Evolutionary conservation across 2,113 vertebrate genomes (phyloP).

Genomic region (Excalfactoria chinensis): DNA sequence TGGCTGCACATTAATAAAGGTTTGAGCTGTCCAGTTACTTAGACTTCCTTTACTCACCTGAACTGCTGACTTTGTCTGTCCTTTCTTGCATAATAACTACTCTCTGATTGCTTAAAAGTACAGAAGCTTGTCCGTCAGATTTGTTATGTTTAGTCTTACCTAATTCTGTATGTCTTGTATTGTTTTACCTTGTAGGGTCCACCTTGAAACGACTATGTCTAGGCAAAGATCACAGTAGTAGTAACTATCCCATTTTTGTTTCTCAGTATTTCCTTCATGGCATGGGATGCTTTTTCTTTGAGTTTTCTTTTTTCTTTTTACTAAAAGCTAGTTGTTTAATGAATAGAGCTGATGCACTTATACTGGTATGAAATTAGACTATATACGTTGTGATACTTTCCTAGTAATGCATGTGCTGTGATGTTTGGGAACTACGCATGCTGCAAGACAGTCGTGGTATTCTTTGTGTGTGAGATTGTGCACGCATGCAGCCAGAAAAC

Average conservation of each 20-base stretch:
- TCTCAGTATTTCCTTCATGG: constrained; percentile 81
- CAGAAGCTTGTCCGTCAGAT: constrained; percentile 84
- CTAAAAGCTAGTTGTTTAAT: constrained; percentile 64
- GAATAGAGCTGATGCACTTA: constrained; percentile 25
- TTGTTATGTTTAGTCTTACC: constrained; percentile 84
- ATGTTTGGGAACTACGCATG: constrained; percentile 63
- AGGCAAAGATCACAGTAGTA: constrained; percentile 99
- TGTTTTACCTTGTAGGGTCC: constrained; percentile 97
- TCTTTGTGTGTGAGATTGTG: constrained; percentile 48
- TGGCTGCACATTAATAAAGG: constrained; percentile 75
- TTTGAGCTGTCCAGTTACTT: constrained; percentile 75
- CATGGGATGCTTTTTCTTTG: constrained; percentile 77
- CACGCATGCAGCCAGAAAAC: constrained; percentile 41
- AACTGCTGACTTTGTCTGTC: constrained; percentile 82
- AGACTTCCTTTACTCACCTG: constrained; percentile 70
- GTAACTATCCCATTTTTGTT: constrained; percentile 96
- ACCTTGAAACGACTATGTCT: constrained; percentile 99
- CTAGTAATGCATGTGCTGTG: constrained; percentile 58
- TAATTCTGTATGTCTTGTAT: constrained; percentile 97
- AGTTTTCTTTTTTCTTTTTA: constrained; percentile 26
- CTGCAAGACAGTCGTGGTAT: constrained; percentile 35
- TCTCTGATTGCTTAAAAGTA: constrained; percentile 86
- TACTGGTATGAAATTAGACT: not conserved
- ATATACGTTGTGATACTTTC: constrained; percentile 12
- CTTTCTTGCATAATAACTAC: constrained; percentile 80